A percentile compares a stretch with the other conserved stretches of the same genome.
phyloP scores from a whole-genome alignment of 2,797 vertebrate genomes.

The Semotilus atromaculatus region DNA sequence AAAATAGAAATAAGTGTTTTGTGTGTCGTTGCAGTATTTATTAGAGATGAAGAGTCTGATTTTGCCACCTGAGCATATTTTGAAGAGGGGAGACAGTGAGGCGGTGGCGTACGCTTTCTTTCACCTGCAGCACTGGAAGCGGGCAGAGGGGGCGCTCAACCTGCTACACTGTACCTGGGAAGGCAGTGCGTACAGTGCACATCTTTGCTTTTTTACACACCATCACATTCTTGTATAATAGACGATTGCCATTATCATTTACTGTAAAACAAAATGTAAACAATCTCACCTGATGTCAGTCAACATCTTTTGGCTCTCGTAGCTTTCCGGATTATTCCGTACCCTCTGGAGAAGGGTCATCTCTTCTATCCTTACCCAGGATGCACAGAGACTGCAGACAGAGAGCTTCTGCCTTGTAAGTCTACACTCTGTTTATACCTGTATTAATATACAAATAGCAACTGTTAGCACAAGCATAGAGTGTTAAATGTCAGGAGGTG shows the following conservation, averaged over 20 bases:
- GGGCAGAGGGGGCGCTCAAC: conserved; percentile 96
- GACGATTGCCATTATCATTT: neutral
- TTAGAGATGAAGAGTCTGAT: conserved; percentile 99
- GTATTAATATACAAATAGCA: neutral
- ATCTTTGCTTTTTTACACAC: neutral
- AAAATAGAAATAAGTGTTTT: conserved; percentile 3
- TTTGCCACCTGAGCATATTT: conserved; percentile 96
- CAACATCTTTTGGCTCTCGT: conserved; percentile 31
- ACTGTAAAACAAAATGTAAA: neutral
- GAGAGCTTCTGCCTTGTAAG: conserved; percentile 96
- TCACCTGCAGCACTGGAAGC: conserved; percentile 99
- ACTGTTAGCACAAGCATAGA: neutral
- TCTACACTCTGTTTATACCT: conserved; percentile 41
- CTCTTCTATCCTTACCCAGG: conserved; percentile 98
- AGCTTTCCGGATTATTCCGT: conserved; percentile 99
- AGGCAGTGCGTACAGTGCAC: conserved; percentile 82
- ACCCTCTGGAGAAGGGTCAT: conserved; percentile 97
- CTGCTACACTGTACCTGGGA: conserved; percentile 98
- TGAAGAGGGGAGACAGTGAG: conserved; percentile 98
- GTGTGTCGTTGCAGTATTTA: conserved; percentile 84
- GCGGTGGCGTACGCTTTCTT: conserved; percentile 98
- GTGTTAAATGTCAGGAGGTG: neutral
- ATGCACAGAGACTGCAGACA: conserved; percentile 97
- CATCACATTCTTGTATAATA: neutral
- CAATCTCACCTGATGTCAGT: neutral